Base-by-base conservation (phyloP, 1,140 invertebrate genomes). In the Aphelenchoides besseyi region DNA sequence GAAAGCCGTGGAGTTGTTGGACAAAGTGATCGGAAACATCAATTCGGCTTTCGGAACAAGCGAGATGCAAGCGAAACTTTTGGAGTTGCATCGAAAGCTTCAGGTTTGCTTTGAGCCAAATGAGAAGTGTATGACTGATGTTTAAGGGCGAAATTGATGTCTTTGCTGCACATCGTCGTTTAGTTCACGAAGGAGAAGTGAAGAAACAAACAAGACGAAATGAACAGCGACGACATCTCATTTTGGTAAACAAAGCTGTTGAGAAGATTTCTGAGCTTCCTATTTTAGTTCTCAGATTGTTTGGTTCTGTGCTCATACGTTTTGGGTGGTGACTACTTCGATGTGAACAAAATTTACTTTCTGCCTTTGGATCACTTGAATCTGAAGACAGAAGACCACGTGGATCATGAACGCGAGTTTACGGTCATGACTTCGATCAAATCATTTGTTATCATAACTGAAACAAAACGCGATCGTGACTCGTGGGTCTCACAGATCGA, bases 1-100 rank as follows among this genome's bases (percentile, higher is more conserved):
- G 82, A 74, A 81, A 55, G 76, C 76, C 3, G 32, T 78, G 29
- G 69, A 61, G 30, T 82, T 79, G 29, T 61, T 78, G 32, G 74
- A 37, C 35, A 36, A 18, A 2, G 78, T 78, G 3, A 71, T 79
- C 3, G 61, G 76, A n/a, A 70, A 70, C 12, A 48, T 78, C 16
- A 81, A 78, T 52, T 48, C 37, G 9, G 79, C 37, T 55, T 41
- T 78, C 35, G 64, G 70, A 0, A 75, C 37, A 55, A 69, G 57
- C 18, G 74, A 83, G 30, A 68, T 54, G 16, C 54, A 41, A 23
- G 33, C 67, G 30, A 73, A 70, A 32, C 52, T 78, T 2, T 29
- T 81, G 23, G 79, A 78, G n/a, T 59, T 78, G 9, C 75, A 80
- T 54, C 36, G 68, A 18, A 79, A 73, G 32, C 76, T 78, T 41